Evolutionary conservation across 2,888 invertebrate genomes (phyloP).

Genomic region (Callimorpha dominula): DNA sequence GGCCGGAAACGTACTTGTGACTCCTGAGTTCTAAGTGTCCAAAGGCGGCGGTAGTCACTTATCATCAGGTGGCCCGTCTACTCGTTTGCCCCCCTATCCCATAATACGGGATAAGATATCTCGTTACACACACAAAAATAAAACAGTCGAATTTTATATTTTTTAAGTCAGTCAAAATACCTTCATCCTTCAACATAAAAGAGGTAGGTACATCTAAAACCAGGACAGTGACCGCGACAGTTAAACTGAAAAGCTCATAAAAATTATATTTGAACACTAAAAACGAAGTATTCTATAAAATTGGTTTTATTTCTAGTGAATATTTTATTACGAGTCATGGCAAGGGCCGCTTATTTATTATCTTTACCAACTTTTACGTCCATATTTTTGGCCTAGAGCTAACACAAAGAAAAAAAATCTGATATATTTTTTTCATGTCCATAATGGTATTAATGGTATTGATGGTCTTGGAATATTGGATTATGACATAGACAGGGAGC

Average conservation of each 20-base stretch:
- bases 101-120: too few relatives aligned
- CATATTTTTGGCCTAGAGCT: background rate
- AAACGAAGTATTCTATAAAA: constrained; percentile 39
- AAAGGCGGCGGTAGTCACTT: too few relatives aligned
- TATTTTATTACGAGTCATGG: constrained; percentile 31
- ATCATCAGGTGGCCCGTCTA: too few relatives aligned
- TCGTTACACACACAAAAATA: too few relatives aligned
- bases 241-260: constrained; percentile 17
- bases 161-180: background rate
- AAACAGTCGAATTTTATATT: background rate
- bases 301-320: constrained; percentile 32
- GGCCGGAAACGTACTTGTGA: too few relatives aligned
- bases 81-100: too few relatives aligned
- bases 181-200: background rate
- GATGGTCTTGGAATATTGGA: background rate
- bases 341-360: constrained; percentile 6
- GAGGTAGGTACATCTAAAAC: background rate
- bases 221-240: constrained; percentile 2
- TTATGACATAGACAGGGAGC: background rate
- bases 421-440: background rate
- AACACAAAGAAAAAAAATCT: background rate
- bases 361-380: constrained; percentile 7
- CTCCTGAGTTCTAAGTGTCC: too few relatives aligned
- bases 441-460: background rate
- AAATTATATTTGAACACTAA: constrained; percentile 45